Percentiles rank a stretch among this genome's conserved stretches.
Evolutionary conservation across 1,140 invertebrate species (phyloP).

Genomic region (Drosophila pandora): DNA sequence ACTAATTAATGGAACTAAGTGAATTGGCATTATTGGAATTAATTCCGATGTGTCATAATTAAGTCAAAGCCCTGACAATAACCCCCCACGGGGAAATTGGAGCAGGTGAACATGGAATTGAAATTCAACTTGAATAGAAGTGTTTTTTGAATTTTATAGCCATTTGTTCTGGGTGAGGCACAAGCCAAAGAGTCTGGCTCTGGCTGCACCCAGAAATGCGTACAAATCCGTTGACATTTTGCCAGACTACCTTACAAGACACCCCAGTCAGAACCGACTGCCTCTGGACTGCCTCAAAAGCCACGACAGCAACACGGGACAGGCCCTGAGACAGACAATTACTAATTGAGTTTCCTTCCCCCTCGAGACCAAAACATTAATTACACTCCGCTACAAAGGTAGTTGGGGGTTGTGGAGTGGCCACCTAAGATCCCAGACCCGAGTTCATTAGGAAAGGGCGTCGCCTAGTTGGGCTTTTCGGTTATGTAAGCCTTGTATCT

Average conservation of each 20-base stretch:
- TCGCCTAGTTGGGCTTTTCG: constrained; percentile 19
- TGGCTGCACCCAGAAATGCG: constrained; percentile 72
- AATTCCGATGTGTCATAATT: constrained; percentile 49
- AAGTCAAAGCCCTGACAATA: constrained; percentile 46
- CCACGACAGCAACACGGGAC: constrained; percentile 33
- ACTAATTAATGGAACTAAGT: constrained; percentile 49
- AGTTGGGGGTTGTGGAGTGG: constrained; percentile 3
- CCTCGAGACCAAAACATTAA: constrained; percentile 32
- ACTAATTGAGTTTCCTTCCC: constrained; percentile 47
- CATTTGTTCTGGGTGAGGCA: constrained; percentile 44
- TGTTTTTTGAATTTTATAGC: constrained; percentile 5
- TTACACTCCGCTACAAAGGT: constrained; percentile 16
- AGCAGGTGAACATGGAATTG: constrained; percentile 55
- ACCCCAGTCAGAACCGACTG: constrained; percentile 10
- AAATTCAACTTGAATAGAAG: constrained; percentile 23
- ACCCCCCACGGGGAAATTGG: constrained; percentile 28
- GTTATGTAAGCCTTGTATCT: constrained; percentile 61
- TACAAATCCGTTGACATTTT: constrained; percentile 66
- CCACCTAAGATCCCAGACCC: constrained; percentile 13
- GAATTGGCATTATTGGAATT: constrained; percentile 37
- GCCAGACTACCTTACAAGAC: constrained; percentile 51
- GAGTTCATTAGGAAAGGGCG: constrained; percentile 63
- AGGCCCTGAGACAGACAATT: constrained; percentile 45
- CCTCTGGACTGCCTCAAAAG: constrained; percentile 12
- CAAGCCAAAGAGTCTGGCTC: constrained; percentile 47